A percentile compares a stretch with the other conserved stretches of the same genome.
These are phyloP conservation scores for Platycercus adscitus DNA, from an alignment of 2,113 vertebrate species.

Conservation along the genomic window DNA sequence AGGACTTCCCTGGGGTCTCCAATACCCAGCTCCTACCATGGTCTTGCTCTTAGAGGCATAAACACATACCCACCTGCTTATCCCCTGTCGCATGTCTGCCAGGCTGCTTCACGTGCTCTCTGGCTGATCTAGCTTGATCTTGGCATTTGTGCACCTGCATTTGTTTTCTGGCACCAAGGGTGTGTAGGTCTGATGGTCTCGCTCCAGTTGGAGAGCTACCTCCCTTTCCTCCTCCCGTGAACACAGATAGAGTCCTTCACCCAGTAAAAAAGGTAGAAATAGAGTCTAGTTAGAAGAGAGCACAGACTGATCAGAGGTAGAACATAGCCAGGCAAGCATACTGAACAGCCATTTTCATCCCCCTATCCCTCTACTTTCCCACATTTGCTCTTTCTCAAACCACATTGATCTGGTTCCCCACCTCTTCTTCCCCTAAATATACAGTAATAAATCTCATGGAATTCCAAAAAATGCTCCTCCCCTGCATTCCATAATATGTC, in stretches of 20 bases:
- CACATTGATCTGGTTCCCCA: neutral
- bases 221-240: accelerated
- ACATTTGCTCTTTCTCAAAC: neutral
- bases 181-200: neutral
- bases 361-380: neutral
- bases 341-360: neutral
- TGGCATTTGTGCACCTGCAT: neutral
- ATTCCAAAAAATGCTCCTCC: neutral
- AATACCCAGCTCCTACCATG: neutral
- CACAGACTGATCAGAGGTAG: neutral
- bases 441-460: neutral
- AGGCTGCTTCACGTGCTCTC: neutral
- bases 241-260: neutral
- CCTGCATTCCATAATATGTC: neutral
- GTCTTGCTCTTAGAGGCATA: neutral
- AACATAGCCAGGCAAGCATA: neutral
- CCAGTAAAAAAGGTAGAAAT: neutral
- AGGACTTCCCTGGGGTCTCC: neutral
- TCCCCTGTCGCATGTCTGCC: accelerated
- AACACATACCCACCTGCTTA: neutral
- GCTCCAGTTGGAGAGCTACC: neutral
- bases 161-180: neutral
- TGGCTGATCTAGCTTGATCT: neutral
- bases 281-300: neutral
- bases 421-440: neutral